Evolutionary conservation across 2,113 vertebrate genomes (phyloP), one percentile per base, ranked within the genome.

Genomic region (Campylorhamphus procurvoides): DNA sequence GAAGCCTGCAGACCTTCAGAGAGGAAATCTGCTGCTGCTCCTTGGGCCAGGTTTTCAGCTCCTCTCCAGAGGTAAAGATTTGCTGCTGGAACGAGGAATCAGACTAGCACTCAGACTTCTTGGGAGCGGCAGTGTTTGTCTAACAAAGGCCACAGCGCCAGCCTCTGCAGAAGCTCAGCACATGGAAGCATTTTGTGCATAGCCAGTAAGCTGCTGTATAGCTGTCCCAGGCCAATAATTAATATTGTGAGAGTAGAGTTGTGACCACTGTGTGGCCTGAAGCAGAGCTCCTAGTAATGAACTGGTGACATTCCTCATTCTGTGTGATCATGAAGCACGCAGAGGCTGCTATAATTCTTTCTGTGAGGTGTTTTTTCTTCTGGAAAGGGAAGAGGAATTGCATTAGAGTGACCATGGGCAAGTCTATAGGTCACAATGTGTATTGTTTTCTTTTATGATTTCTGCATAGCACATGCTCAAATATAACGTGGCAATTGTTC

Each of bases 161-260:
- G 72, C 50, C 55, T 27, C 80, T 91, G 76, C 91, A 88, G 89
- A 74, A 95, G 89, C 73, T 77, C 64, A 69, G 83, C 91, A 92
- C 67, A n/a, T 83, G 80, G 80, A 92, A 92, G 28, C 25, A 6
- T 84, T 96, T 93, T 94, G 90, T 60, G 27, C 1, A 0, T 5
- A 50, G 63, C 68, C 47, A 77, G 10, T 69, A 42, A 75, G 69
- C 77, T 93, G 74, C 69, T 81, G 16, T 64, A 8, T 27, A 29
- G 56, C 47, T 67, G 58, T 94, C 84, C 77, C 60, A 71, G 52
- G 66, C 69, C 71, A 72, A 3, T 79, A 78, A 95, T 93, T 90
- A 77, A 84, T 87, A 91, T 35, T 84, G 56, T 47, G 63, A 20
- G 52, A 87, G 18, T 23, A 44, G 27, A 47, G 28, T 29, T 60